Evolutionary conservation across 2,888 invertebrate genomes (phyloP), one percentile per base, ranked within the genome.

Genomic region (Xestia rhomboidea): DNA sequence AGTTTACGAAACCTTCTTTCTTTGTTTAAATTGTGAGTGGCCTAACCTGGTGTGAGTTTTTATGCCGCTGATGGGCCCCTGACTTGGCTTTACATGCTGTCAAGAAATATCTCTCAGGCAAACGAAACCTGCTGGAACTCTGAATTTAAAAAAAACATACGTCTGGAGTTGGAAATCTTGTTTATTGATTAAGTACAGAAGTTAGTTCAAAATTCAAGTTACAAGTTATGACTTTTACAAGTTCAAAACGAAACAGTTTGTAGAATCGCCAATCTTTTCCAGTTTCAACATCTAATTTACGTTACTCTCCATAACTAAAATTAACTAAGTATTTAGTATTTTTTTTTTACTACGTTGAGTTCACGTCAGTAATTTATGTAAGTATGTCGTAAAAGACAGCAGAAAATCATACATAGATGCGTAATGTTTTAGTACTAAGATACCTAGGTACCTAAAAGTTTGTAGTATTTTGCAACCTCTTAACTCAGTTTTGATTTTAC

Each of bases 241-340:
- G 27, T 77, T 44, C 27, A 18, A 76, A 15, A 44, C 5, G 15
- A 49, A 62, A 49, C 49, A 30, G 76, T 24, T 44, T 10, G 18
- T 41, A 49, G n/a, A 76, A 76, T 38, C 60, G 21, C 6, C 10
- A 30, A 15, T 76, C 15, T 76, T 41, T 62, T 41, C n/a, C 15
- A 60, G 21, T 76, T 76, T 34, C 34, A 2, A 34, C 34, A 34
- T 34, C 34, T 34, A 34, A 34, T 34, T 2, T 34, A 34, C 34
- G 34, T 34, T 34, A 34, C 34, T 34, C 6, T 4, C 34, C 6
- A 5, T 34, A 34, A 34, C 34, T 5, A 34, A 34, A 34, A 34
- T 34, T 2, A 34, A 5, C 34, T 34, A 34, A 34, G 34, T 34
- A 34, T 34, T 34, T 34, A 5, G 3, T 34, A 5, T 34, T 34